Percentiles rank a stretch among this genome's conserved stretches.
Evolutionary conservation across 2,888 invertebrate genomes (phyloP).

Genomic region (Lasioglossum leucozonium): DNA sequence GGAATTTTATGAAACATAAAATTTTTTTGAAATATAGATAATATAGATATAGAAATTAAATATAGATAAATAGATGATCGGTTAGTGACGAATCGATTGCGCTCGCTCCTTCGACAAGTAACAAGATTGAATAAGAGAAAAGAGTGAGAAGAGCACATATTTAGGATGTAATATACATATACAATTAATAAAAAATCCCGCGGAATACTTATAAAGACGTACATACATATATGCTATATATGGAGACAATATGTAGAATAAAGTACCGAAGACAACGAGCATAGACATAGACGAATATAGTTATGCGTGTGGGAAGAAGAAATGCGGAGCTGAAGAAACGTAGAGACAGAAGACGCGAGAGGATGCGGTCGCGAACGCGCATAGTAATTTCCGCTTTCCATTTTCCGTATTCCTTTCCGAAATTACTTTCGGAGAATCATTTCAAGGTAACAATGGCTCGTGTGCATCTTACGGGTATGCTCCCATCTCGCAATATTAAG

Average conservation of each 20-base stretch:
- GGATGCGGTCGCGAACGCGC: slow-evolving; percentile 57
- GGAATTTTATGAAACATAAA: too few relatives aligned
- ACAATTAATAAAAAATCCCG: slow-evolving; percentile 50
- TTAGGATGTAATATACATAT: slow-evolving; percentile 36
- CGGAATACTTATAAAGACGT: slow-evolving; percentile 59
- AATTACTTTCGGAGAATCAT: neutral
- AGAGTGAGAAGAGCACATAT: slow-evolving; percentile 48
- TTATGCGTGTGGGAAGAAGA: slow-evolving; percentile 57
- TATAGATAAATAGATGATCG: too few relatives aligned
- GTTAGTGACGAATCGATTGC: slow-evolving; percentile 49
- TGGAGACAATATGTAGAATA: slow-evolving; percentile 1
- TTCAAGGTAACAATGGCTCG: neutral
- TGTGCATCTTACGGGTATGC: neutral
- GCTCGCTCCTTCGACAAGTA: slow-evolving; percentile 66
- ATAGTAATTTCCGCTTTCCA: neutral
- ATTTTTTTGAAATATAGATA: too few relatives aligned
- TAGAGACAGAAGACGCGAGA: slow-evolving; percentile 52
- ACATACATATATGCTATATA: slow-evolving; percentile 47
- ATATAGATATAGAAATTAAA: too few relatives aligned
- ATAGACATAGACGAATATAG: slow-evolving; percentile 61
- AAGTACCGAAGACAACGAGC: slow-evolving; percentile 58
- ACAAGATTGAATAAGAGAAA: slow-evolving; percentile 47
- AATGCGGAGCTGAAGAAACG: slow-evolving; percentile 58
- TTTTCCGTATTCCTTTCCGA: neutral
- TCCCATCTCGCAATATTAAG: neutral